These are phyloP conservation scores for Procambarus virginalis DNA, from an alignment of 1,140 invertebrate genomes.

Conservation along the genomic window DNA sequence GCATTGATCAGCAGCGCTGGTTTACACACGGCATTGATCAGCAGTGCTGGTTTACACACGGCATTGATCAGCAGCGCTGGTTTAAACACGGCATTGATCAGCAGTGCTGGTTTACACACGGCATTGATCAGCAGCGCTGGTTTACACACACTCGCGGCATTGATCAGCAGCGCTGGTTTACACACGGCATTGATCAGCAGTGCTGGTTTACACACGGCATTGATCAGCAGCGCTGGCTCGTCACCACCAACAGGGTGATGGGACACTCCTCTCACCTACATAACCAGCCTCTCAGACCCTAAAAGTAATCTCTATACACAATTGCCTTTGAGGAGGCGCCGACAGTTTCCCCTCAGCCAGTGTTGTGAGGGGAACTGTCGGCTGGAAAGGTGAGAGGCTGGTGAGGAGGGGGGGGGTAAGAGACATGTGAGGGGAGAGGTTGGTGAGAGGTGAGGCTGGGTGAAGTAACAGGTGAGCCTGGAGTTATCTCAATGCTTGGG, in stretches of 20 bases:
- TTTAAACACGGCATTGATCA: too few species aligned
- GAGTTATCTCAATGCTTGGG: neutral
- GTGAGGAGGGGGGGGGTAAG: neutral
- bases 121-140: too few species aligned
- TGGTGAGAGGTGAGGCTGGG: neutral
- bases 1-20: too few species aligned
- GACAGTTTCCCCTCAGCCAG: neutral
- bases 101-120: too few species aligned
- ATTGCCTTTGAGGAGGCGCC: neutral
- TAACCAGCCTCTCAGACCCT: neutral
- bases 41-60: too few species aligned
- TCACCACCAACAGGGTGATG: neutral
- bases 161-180: too few species aligned
- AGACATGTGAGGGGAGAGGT: too few species aligned
- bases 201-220: neutral
- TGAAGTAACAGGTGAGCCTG: neutral
- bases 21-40: too few species aligned
- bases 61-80: too few species aligned
- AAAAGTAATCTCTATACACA: slow-evolving; percentile 23
- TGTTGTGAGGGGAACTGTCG: neutral
- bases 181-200: too few species aligned
- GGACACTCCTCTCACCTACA: neutral
- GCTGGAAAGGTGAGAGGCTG: neutral
- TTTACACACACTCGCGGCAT: too few species aligned
- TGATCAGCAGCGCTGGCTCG: slow-evolving; percentile 1